These are phyloP conservation scores for Thamnophis sirtalis DNA, from an alignment of 2,113 vertebrate genomes.

Conservation along the genomic window DNA sequence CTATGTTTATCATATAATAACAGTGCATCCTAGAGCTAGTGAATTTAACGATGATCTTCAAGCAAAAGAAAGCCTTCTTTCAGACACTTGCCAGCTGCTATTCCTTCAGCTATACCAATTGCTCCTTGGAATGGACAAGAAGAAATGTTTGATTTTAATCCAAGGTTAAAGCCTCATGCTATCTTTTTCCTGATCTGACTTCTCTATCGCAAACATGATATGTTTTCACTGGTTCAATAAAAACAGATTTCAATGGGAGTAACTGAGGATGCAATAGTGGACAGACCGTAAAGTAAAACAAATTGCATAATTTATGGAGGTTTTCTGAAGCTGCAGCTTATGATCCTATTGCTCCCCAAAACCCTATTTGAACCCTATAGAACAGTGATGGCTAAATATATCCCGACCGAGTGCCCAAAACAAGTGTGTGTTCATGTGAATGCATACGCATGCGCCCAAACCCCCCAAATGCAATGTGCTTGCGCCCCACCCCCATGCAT, in stretches of 20 bases:
- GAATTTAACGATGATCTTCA: not conserved
- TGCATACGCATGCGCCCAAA: too few relatives aligned
- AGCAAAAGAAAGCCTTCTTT: not conserved
- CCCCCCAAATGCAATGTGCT: too few relatives aligned
- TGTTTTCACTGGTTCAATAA: not conserved
- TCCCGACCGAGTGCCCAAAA: too few relatives aligned
- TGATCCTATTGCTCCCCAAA: not conserved
- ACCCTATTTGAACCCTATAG: not conserved
- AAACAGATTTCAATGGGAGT: not conserved
- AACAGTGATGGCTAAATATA: too few relatives aligned
- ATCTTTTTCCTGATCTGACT: not conserved
- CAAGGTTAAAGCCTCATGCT: not conserved
- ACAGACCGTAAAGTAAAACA: not conserved
- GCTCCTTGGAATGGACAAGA: not conserved
- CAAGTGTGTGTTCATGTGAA: too few relatives aligned
- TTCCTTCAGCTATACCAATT: too few relatives aligned
- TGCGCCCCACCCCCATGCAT: too few relatives aligned
- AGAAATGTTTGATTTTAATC: not conserved
- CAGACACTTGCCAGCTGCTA: not conserved
- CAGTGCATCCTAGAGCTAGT: not conserved
- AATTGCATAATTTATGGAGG: not conserved
- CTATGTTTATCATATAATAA: not conserved
- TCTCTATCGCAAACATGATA: not conserved
- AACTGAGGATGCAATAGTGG: not conserved
- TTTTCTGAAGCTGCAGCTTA: not conserved